Percentiles rank a stretch among this genome's conserved stretches.
phyloP scores from a whole-genome alignment of 2,888 invertebrate species.

The Melinaea marsaeus region DNA sequence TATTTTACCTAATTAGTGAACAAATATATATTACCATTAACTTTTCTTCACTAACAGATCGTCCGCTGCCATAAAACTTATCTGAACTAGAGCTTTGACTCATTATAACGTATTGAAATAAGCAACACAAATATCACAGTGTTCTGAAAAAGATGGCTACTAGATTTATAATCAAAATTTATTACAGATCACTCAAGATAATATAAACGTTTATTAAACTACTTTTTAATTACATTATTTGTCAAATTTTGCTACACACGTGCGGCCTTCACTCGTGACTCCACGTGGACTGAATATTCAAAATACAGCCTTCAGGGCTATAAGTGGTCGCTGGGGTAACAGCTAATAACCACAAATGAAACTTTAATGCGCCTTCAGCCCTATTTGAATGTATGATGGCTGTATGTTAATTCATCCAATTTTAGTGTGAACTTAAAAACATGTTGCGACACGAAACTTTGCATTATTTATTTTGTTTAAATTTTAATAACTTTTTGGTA shows the following conservation, averaged over 20 bases:
- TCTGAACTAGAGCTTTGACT: slow-evolving; percentile 60
- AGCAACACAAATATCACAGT: background rate
- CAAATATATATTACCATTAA: slow-evolving; percentile 53
- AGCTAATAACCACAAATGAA: slow-evolving; percentile 71
- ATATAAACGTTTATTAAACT: background rate
- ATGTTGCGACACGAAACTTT: too few relatives aligned
- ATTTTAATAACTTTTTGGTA: background rate
- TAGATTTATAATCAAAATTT: background rate
- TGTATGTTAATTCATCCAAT: background rate
- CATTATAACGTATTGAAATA: slow-evolving; percentile 47
- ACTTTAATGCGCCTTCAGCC: slow-evolving; percentile 53
- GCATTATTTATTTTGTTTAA: too few relatives aligned
- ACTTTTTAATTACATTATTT: background rate
- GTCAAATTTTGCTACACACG: slow-evolving; percentile 11
- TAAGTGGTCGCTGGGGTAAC: slow-evolving; percentile 65
- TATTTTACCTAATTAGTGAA: background rate
- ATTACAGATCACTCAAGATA: background rate
- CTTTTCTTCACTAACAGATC: slow-evolving; percentile 68
- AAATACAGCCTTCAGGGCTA: slow-evolving; percentile 59
- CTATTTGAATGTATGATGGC: slow-evolving; percentile 15
- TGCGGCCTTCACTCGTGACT: slow-evolving; percentile 24
- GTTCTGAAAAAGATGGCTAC: background rate
- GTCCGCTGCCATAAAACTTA: slow-evolving; percentile 55
- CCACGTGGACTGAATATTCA: slow-evolving; percentile 67
- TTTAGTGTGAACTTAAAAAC: too few relatives aligned